A percentile compares a stretch with the other conserved stretches of the same genome.
These are phyloP conservation scores for Magallana ariakensis DNA, from an alignment of 1,140 invertebrate species.

Conservation along the genomic window DNA sequence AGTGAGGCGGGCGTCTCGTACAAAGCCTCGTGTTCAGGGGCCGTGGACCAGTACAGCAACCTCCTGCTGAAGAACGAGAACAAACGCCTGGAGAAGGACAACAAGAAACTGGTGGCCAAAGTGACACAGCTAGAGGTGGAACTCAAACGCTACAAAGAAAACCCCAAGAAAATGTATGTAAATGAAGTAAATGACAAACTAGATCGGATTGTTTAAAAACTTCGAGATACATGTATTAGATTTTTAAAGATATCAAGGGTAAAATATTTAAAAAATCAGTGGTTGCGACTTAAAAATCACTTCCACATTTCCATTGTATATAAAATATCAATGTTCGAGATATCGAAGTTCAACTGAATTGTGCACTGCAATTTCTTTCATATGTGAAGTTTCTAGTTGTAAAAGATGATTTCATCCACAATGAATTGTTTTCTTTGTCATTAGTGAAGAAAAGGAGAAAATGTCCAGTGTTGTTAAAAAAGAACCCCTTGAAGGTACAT, in stretches of 20 bases:
- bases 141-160: background rate
- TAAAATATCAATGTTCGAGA: no score
- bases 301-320: no score
- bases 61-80: background rate
- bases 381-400: no score
- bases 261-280: no score
- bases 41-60: slow-evolving; percentile 8
- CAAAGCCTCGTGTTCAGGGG: background rate
- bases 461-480: background rate
- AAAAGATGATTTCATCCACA: no score
- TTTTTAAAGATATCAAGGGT: no score
- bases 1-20: background rate
- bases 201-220: no score
- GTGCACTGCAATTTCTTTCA: no score
- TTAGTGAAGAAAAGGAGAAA: background rate
- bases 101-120: background rate
- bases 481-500: slow-evolving; percentile 12
- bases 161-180: background rate
- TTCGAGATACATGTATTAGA: no score
- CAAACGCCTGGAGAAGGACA: slow-evolving; percentile 21
- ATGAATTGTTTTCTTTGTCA: background rate
- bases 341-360: no score
- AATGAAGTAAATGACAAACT: background rate
- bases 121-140: background rate
- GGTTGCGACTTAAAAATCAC: no score